These are phyloP conservation scores for Dolomedes plantarius DNA, from an alignment of 2,888 invertebrate genomes.

Conservation along the genomic window DNA sequence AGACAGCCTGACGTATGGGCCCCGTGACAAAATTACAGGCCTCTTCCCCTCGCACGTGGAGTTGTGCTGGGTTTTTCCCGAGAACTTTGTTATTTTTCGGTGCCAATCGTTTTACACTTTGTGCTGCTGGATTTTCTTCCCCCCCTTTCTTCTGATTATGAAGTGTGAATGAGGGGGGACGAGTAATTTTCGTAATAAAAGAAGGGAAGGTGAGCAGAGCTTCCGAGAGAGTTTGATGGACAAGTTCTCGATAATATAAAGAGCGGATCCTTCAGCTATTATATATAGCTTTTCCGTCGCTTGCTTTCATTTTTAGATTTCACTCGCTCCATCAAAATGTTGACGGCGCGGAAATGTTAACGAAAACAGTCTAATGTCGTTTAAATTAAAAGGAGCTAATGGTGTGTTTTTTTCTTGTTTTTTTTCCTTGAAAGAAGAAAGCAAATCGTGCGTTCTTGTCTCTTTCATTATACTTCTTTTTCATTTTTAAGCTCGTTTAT, in stretches of 20 bases:
- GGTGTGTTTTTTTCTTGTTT: too few relatives aligned
- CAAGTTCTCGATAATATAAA: constrained; percentile 4
- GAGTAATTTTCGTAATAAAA: neutral
- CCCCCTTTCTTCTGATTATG: constrained; percentile 8
- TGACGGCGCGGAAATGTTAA: constrained; percentile 7
- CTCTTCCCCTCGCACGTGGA: constrained; percentile 15
- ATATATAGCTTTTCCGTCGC: constrained; percentile 3
- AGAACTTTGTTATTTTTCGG: neutral
- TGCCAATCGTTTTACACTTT: constrained; percentile 12
- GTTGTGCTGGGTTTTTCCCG: neutral
- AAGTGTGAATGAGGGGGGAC: neutral
- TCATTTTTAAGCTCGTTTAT: too few relatives aligned
- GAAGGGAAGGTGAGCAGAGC: neutral
- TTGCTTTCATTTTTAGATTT: neutral
- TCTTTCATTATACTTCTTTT: neutral
- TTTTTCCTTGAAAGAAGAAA: too few relatives aligned
- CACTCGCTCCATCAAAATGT: constrained; percentile 6
- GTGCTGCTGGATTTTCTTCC: neutral
- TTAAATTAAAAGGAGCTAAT: constrained; percentile 8
- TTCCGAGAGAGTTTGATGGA: constrained; percentile 1
- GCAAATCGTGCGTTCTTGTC: too few relatives aligned
- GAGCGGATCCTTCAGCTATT: neutral
- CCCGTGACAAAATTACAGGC: constrained; percentile 67
- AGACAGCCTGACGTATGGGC: constrained; percentile 69
- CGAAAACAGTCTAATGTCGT: constrained; percentile 1